A percentile compares a stretch with the other conserved stretches of the same genome.
phyloP scores from a whole-genome alignment of 2,113 vertebrate species.

The Lophochroa leadbeateri region DNA sequence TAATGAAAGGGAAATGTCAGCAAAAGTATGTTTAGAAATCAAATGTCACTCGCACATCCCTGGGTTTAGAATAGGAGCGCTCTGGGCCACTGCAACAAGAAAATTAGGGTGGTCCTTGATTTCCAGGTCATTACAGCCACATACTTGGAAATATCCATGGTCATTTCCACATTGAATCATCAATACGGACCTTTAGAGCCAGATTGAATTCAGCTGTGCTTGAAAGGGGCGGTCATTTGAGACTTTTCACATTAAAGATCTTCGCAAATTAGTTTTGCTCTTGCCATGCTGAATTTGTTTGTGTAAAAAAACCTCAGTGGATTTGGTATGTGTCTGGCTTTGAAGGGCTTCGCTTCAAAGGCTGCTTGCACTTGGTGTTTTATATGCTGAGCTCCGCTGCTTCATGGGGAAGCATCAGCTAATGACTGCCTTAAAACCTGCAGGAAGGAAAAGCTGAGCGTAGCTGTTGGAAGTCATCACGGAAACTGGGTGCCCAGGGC shows the following conservation, averaged over 20 bases:
- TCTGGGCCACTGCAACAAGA: neutral
- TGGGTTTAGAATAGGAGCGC: neutral
- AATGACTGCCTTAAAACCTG: neutral
- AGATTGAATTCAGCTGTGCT: slow-evolving; percentile 18
- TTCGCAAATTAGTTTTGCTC: slow-evolving; percentile 38
- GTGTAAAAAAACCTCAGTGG: slow-evolving; percentile 4
- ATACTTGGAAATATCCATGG: neutral
- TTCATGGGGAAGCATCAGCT: neutral
- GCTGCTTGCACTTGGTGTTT: neutral
- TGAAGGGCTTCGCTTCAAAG: slow-evolving; percentile 34
- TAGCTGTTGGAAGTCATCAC: neutral
- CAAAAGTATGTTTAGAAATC: neutral
- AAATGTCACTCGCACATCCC: neutral
- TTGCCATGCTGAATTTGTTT: slow-evolving; percentile 45
- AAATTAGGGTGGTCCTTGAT: neutral
- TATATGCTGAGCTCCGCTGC: neutral
- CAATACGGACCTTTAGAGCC: neutral
- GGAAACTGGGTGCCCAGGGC: neutral
- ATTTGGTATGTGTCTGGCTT: slow-evolving; percentile 9
- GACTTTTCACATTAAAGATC: neutral
- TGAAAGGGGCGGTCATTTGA: neutral
- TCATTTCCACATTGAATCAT: neutral
- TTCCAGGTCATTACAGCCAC: neutral
- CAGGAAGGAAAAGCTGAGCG: neutral
- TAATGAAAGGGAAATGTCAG: slow-evolving; percentile 36